Conservation (phyloP, 2,888 invertebrate genomes). For the Amiota mariae region DNA sequence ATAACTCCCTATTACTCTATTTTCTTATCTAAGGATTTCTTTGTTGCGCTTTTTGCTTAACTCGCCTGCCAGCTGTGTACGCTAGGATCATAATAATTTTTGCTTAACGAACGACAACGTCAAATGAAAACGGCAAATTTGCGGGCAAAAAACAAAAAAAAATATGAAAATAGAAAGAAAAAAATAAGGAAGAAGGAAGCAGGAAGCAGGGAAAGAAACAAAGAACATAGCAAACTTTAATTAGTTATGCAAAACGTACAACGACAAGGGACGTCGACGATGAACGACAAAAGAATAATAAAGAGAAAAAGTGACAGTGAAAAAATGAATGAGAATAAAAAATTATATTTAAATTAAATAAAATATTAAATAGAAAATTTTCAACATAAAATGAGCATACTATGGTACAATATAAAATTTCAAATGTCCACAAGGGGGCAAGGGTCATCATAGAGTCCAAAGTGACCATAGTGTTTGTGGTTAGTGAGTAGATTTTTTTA, state of each 20-base stretch:
- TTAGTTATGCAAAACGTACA: slow-evolving; percentile 61
- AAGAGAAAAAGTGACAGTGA: slow-evolving; percentile 28
- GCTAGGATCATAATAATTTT: slow-evolving; percentile 13
- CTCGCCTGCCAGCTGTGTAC: slow-evolving; percentile 4
- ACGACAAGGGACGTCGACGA: slow-evolving; percentile 38
- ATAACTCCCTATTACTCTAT: no score
- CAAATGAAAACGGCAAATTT: background rate
- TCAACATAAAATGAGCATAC: slow-evolving; percentile 27
- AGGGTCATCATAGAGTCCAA: background rate
- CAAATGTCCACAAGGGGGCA: no score
- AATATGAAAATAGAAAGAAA: background rate
- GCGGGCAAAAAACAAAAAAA: background rate
- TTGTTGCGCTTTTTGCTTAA: no score
- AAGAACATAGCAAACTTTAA: slow-evolving; percentile 53
- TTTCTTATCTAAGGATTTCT: no score
- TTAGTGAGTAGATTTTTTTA: background rate
- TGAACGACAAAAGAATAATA: slow-evolving; percentile 29
- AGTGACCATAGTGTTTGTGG: slow-evolving; percentile 17
- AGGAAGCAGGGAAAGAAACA: background rate
- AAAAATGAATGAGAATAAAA: background rate
- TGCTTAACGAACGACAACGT: background rate
- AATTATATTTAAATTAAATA: slow-evolving; percentile 32
- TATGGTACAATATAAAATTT: no score
- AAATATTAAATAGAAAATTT: slow-evolving; percentile 48
- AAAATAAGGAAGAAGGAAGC: background rate